A percentile compares a stretch with the other conserved stretches of the same genome.
Evolutionary conservation across 2,888 invertebrate genomes (phyloP).

Genomic region (Eurytoma adleriae): DNA sequence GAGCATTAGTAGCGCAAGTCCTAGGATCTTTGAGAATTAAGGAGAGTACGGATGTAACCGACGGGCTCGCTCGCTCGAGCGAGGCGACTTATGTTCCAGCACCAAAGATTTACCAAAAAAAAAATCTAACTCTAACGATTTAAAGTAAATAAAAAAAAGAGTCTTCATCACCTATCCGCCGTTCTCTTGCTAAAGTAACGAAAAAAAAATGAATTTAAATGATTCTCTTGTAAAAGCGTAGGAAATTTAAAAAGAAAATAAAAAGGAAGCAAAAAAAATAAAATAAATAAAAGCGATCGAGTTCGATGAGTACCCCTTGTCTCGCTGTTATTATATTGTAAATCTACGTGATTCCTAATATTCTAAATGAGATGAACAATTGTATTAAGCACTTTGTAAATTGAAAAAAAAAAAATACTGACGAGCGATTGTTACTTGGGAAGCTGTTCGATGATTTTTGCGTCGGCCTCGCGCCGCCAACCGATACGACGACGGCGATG

Average conservation of each 20-base stretch:
- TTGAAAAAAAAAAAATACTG: constrained; percentile 7
- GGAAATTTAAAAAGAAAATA: constrained; percentile 4
- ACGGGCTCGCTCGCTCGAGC: constrained; percentile 29
- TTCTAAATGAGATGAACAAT: constrained; percentile 44
- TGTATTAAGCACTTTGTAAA: constrained; percentile 21
- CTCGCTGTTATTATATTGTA: constrained; percentile 40
- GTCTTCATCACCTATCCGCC: constrained; percentile 46
- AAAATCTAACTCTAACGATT: constrained; percentile 17
- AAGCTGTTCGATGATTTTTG: constrained; percentile 26
- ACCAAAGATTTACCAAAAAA: constrained; percentile 46
- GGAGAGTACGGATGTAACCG: constrained; percentile 9
- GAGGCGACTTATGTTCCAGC: constrained; percentile 46
- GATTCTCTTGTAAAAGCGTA: constrained; percentile 46
- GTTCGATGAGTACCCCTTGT: constrained; percentile 50
- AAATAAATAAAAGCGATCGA: constrained; percentile 31
- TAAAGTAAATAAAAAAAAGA: constrained; percentile 28
- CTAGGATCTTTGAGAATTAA: constrained; percentile 35
- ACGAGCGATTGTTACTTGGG: constrained; percentile 32
- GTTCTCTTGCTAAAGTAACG: constrained; percentile 47
- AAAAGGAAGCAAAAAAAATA: constrained; percentile 1
- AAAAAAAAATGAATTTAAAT: constrained; percentile 2
- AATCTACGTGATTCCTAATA: constrained; percentile 43
- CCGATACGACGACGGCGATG: constrained; percentile 10
- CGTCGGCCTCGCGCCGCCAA: background rate
- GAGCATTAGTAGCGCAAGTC: constrained; percentile 38